Percentiles rank a stretch among this genome's conserved stretches.
Evolutionary conservation across 2,113 vertebrate genomes (phyloP).

Genomic region (Tursiops truncatus): DNA sequence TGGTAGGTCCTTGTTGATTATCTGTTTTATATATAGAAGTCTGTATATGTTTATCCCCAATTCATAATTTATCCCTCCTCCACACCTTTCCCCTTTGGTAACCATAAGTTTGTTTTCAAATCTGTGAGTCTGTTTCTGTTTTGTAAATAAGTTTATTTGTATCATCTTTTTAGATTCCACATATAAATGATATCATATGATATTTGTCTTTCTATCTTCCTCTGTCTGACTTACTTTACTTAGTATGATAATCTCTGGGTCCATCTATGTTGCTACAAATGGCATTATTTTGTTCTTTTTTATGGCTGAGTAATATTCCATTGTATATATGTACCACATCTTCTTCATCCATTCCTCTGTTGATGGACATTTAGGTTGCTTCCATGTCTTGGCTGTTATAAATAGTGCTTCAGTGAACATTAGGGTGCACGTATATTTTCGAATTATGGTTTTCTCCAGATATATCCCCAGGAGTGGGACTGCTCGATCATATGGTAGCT

Average conservation of each 20-base stretch:
- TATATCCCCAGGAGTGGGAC: neutral
- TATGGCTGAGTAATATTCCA: neutral
- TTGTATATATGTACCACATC: neutral
- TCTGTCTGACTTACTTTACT: neutral
- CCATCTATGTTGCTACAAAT: neutral
- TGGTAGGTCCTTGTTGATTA: neutral
- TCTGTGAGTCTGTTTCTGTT: too few species aligned
- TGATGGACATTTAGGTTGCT: neutral
- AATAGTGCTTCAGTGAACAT: neutral
- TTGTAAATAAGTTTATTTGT: too few species aligned
- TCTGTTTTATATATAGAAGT: neutral
- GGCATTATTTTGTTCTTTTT: too few species aligned
- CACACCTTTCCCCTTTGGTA: fast-evolving
- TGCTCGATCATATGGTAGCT: neutral
- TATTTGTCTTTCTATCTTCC: neutral
- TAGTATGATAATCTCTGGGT: neutral
- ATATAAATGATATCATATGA: neutral
- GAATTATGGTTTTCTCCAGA: neutral
- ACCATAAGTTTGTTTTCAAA: neutral
- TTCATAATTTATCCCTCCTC: neutral
- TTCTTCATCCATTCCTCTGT: neutral
- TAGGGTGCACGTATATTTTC: neutral
- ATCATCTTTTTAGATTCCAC: too few species aligned
- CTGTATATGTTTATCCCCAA: neutral
- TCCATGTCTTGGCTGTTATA: neutral